Evolutionary conservation across 2,113 vertebrate genomes (phyloP), one percentile per base, ranked within the genome.

Genomic region (Gymnarchus niloticus): DNA sequence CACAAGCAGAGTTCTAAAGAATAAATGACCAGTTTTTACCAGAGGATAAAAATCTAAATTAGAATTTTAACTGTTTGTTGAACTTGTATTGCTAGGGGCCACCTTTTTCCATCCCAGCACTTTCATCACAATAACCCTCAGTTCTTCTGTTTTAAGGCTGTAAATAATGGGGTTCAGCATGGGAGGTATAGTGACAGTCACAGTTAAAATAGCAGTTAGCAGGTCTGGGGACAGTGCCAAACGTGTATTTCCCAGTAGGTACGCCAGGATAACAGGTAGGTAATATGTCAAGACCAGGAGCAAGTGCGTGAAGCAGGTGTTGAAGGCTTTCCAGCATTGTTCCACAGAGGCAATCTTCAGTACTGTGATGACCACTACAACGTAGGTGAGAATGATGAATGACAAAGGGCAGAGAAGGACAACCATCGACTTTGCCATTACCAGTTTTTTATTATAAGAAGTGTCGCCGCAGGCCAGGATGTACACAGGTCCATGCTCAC

Each of bases 131-230:
- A 86, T 89, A 1, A 85, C 87, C 49, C 84, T 57, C 56, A 91
- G 78, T 77, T 91, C 90, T 28, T 91, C 90, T 33, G 90, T 91
- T 84, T 91, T 91, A 56, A 91, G 59, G 76, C 89, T 91, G 56
- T 91, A 91, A 56, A 91, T 89, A 41, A 91, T 88, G 3, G 90
- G 90, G 82, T 91, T 90, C 25, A 90, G 69, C 90, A 91, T 88
- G 28, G 90, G 86, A 6, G 90, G 90, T 2, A 90, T 6, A 1
- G 89, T 89, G 25, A 85, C 84, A 23, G 85, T 80, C 84, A 90
- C 85, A 14, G 90, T 88, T 41, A 91, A 65, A 48, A 90, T 37
- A 33, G 90, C 87, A 46, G 88, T 89, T 33, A 84, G 86, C n/a
- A 86, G 0, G 52, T 91, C 90, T 8, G 77, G 0, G 65, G 88